These are phyloP conservation scores for Hofmannophila pseudospretella DNA, from an alignment of 2,888 invertebrate genomes.

Conservation along the genomic window DNA sequence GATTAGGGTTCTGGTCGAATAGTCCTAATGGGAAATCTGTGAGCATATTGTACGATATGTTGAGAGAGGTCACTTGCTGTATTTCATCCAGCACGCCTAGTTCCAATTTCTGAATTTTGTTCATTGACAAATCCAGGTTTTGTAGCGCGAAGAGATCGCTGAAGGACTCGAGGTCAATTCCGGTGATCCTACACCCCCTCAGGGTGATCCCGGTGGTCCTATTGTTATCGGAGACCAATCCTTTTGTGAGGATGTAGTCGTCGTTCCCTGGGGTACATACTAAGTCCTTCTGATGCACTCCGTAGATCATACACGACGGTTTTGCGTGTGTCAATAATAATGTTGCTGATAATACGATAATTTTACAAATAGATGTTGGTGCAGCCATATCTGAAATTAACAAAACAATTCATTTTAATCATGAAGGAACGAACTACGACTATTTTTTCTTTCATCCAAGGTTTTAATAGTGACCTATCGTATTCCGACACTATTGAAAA, in stretches of 20 bases:
- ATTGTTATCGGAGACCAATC: constrained; percentile 33
- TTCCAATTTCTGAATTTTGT: constrained; percentile 36
- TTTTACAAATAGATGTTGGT: not conserved
- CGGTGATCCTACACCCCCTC: constrained; percentile 26
- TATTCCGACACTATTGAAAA: too few relatives aligned
- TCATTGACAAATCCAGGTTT: constrained; percentile 43
- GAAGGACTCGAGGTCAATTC: constrained; percentile 38
- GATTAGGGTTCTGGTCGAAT: constrained; percentile 39
- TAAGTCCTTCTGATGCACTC: constrained; percentile 17
- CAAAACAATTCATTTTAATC: too few relatives aligned
- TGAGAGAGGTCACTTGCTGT: constrained; percentile 30
- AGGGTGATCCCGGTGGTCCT: constrained; percentile 28
- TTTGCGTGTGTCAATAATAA: constrained; percentile 7
- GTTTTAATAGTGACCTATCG: too few relatives aligned
- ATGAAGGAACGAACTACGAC: too few relatives aligned
- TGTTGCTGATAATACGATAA: not conserved
- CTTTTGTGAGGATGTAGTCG: constrained; percentile 25
- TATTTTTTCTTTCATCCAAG: too few relatives aligned
- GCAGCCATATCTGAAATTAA: not conserved
- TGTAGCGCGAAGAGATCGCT: constrained; percentile 30
- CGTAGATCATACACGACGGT: constrained; percentile 21
- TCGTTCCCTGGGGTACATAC: constrained; percentile 23
- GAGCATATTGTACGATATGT: constrained; percentile 41
- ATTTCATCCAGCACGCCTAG: constrained; percentile 42
- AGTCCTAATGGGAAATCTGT: constrained; percentile 38